Evolutionary conservation across 2,888 invertebrate genomes (phyloP).

Genomic region (Acrocyrtus sp.): DNA sequence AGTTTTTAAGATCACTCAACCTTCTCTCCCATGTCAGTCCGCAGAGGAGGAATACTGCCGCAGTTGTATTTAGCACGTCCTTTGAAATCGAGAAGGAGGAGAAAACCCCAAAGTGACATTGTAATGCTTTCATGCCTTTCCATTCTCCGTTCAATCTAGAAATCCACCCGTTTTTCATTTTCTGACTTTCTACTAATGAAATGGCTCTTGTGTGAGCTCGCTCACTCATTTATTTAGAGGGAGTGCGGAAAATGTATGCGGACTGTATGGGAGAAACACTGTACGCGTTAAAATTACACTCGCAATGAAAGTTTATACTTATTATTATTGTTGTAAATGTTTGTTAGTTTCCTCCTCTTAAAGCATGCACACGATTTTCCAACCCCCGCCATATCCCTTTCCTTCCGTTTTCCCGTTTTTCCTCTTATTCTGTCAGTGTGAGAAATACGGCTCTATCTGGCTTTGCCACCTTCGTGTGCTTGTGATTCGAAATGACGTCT

Average conservation of each 20-base stretch:
- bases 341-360: too few relatives aligned
- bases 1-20: too few relatives aligned
- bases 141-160: not conserved
- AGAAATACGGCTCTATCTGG: not conserved
- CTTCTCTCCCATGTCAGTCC: too few relatives aligned
- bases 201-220: constrained; percentile 21
- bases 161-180: constrained; percentile 37
- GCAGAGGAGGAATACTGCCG: too few relatives aligned
- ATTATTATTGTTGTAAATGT: too few relatives aligned
- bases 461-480: constrained; percentile 24
- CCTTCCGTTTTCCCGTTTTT: not conserved
- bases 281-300: too few relatives aligned
- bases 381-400: constrained; percentile 1
- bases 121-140: constrained; percentile 4
- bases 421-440: not conserved
- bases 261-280: too few relatives aligned
- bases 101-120: constrained; percentile 45
- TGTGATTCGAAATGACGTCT: too few relatives aligned
- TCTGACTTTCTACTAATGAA: constrained; percentile 42
- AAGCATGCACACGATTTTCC: too few relatives aligned
- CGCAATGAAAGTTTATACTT: too few relatives aligned
- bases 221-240: not conserved
- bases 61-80: too few relatives aligned
- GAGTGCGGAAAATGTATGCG: too few relatives aligned
- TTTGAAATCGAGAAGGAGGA: constrained; percentile 12